Evolutionary conservation across 1,140 invertebrate genomes (phyloP).

Genomic region (Polyergus mexicanus): DNA sequence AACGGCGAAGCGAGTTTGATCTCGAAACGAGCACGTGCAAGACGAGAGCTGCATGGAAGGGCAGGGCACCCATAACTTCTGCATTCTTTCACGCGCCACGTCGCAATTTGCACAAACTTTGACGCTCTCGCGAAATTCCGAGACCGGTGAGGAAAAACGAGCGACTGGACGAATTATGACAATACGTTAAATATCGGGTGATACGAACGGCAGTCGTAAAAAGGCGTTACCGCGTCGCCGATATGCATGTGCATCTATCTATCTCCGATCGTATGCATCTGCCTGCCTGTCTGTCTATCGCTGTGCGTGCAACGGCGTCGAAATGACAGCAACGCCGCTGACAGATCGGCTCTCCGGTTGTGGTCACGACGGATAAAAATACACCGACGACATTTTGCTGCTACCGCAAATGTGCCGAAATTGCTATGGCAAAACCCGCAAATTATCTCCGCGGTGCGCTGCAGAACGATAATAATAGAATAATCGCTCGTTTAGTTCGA

Average conservation of each 20-base stretch:
- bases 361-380: slow-evolving; percentile 72
- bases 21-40: neutral
- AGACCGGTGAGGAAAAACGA: slow-evolving; percentile 23
- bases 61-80: neutral
- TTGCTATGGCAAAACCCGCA: slow-evolving; percentile 54
- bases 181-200: slow-evolving; percentile 40
- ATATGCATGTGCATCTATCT: slow-evolving; percentile 60
- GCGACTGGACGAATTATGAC: slow-evolving; percentile 48
- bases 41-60: neutral
- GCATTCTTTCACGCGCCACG: slow-evolving; percentile 10
- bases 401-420: slow-evolving; percentile 43
- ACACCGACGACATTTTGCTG: slow-evolving; percentile 70
- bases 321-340: slow-evolving; percentile 63
- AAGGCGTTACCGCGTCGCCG: slow-evolving; percentile 55
- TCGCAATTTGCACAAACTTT: slow-evolving; percentile 13
- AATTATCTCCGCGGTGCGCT: neutral
- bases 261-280: slow-evolving; percentile 25
- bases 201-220: slow-evolving; percentile 46
- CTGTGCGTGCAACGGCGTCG: slow-evolving; percentile 49
- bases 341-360: slow-evolving; percentile 65
- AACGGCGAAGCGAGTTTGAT: slow-evolving; percentile 1
- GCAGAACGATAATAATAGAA: neutral
- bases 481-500: slow-evolving; percentile 5
- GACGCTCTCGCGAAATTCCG: slow-evolving; percentile 23
- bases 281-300: slow-evolving; percentile 39